These are phyloP conservation scores for Noctuana brunneofusca DNA, from an alignment of 2,888 invertebrate genomes.

Conservation along the genomic window DNA sequence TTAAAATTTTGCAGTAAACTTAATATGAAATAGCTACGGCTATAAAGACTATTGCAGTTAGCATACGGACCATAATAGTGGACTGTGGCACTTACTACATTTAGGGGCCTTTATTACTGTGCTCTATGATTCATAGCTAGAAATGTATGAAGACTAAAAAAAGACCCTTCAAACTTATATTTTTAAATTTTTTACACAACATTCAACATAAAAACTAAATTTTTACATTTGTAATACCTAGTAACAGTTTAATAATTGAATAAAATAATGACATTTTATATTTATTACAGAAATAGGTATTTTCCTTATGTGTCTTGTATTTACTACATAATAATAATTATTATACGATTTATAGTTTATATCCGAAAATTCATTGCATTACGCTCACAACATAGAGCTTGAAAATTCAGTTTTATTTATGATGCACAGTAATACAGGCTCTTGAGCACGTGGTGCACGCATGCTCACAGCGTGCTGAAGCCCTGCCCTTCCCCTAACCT, in stretches of 20 bases:
- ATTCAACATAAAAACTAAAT: no score
- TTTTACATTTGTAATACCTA: no score
- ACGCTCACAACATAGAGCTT: background rate
- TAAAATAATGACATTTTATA: no score
- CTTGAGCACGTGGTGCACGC: slow-evolving; percentile 70
- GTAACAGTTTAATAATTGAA: no score
- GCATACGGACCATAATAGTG: slow-evolving; percentile 42
- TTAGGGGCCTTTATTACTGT: slow-evolving; percentile 56
- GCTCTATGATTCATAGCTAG: slow-evolving; percentile 30
- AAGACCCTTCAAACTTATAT: background rate
- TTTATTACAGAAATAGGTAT: no score
- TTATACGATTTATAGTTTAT: no score
- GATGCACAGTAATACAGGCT: slow-evolving; percentile 59
- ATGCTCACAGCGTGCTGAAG: slow-evolving; percentile 62
- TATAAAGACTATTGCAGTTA: background rate
- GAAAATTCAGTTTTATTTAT: background rate
- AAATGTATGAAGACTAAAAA: background rate
- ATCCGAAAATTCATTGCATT: no score
- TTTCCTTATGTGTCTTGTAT: no score
- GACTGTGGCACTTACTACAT: slow-evolving; percentile 48
- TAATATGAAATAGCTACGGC: background rate
- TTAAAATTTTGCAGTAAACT: background rate
- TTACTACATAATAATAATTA: no score
- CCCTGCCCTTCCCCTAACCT: slow-evolving; percentile 37
- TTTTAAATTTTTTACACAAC: no score